Base-by-base conservation (phyloP, 2,888 invertebrate genomes). In the Eupithecia subfuscata region DNA sequence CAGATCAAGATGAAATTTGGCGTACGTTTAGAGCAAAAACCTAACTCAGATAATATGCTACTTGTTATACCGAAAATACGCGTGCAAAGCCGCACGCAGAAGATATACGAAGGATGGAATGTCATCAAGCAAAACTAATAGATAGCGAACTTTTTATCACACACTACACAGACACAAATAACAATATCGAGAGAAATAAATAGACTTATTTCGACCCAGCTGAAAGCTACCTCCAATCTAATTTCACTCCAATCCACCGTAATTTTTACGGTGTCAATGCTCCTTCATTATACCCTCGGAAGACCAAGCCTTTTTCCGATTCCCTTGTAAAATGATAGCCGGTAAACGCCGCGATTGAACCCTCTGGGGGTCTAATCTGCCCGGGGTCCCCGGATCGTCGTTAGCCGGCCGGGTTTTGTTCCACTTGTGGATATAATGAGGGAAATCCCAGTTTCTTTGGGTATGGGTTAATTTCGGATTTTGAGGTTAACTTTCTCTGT, bases 341-440 rank as follows among this genome's bases (percentile, higher is more conserved):
- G 86, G 87, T 88, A 89, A 89, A 84, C 83, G 86, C 73, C 76
- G 83, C 84, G 84, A 85, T 87, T 81, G 84, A 80, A 79, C 82
- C 80, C 82, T 85, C 88, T 81, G 81, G 86, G 72, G 78, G 80
- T 83, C 84, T 90, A 89, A 90, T 88, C 90, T 86, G 86, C 78
- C 80, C 77, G 78, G 78, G 82, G 79, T 78, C 84, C 81, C 85
- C 78, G 82, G 80, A 83, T 85, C 85, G 82, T 84, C 87, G 85
- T 86, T 88, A 84, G 64, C 75, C 79, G 63, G 69, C 72, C 71
- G 56, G 68, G 76, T 70, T 77, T 73, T 77, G 76, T 78, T 78
- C 70, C 70, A 79, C 75, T 77, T 70, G 70, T 69, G 45, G 25
- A 70, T 70, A 73, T 77, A 77, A 77, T 75, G 73, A 77, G 60